Conservation (phyloP, 2,113 vertebrate genomes). For the Pterocles gutturalis region DNA sequence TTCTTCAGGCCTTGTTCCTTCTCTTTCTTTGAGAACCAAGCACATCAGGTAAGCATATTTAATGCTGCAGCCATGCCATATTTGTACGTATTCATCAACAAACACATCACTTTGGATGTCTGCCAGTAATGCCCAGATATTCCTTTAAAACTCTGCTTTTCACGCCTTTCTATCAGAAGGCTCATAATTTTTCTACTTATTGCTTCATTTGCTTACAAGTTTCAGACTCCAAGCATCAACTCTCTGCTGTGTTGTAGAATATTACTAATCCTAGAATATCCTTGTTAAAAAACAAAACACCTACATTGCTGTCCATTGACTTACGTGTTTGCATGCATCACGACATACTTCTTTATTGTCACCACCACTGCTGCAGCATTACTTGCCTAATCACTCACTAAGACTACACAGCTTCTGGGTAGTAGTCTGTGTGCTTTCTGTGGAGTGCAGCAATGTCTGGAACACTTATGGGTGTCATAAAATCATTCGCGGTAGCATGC, state of each 20-base stretch:
- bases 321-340: neutral
- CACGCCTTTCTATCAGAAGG: neutral
- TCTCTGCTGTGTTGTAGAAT: neutral
- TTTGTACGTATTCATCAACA: neutral
- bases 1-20: neutral
- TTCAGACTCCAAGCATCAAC: neutral
- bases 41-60: neutral
- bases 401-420: neutral
- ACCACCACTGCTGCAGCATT: neutral
- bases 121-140: neutral
- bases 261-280: neutral
- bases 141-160: neutral
- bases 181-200: neutral
- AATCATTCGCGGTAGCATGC: neutral
- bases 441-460: neutral
- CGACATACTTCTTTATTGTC: neutral
- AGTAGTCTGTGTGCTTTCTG: neutral
- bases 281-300: neutral
- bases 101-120: neutral
- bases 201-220: neutral
- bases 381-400: neutral
- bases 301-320: neutral
- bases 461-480: neutral
- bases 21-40: neutral
- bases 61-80: neutral